These are phyloP conservation scores for Platycheirus albimanus DNA, from an alignment of 2,888 invertebrate genomes.

Conservation along the genomic window DNA sequence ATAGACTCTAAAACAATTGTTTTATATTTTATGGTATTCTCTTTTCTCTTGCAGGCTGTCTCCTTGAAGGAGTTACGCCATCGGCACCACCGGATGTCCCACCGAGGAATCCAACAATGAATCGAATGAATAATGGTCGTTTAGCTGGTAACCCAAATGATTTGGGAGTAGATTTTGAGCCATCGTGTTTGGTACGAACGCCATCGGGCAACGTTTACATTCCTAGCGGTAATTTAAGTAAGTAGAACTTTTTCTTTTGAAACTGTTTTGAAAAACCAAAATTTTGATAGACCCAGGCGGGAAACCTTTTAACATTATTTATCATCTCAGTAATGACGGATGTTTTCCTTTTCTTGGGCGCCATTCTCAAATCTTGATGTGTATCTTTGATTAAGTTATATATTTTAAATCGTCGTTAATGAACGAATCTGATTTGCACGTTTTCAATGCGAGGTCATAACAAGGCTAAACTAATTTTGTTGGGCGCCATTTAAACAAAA, in stretches of 20 bases:
- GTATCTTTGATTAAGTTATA: no score
- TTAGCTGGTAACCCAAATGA: slow-evolving; percentile 91
- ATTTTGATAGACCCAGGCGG: no score
- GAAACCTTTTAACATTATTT: no score
- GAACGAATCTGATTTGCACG: no score
- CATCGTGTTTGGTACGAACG: slow-evolving; percentile 94
- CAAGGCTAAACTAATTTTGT: no score
- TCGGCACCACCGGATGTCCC: slow-evolving; percentile 93
- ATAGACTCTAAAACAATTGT: slow-evolving; percentile 48
- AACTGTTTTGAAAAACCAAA: no score
- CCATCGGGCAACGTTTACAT: slow-evolving; percentile 97
- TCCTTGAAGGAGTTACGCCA: slow-evolving; percentile 90
- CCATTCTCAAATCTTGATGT: no score
- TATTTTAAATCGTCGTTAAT: no score
- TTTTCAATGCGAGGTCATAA: no score
- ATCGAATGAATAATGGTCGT: slow-evolving; percentile 94
- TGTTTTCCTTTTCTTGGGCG: no score
- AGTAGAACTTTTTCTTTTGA: slow-evolving; percentile 78
- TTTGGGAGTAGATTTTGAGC: slow-evolving; percentile 91
- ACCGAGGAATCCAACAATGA: slow-evolving; percentile 95
- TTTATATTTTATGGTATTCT: slow-evolving; percentile 70
- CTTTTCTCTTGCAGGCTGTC: slow-evolving; percentile 87
- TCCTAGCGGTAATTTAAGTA: slow-evolving; percentile 90
- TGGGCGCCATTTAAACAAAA: no score
- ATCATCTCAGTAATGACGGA: no score